Evolutionary conservation across 2,797 vertebrate genomes (phyloP).

Genomic region (Natrix natrix): DNA sequence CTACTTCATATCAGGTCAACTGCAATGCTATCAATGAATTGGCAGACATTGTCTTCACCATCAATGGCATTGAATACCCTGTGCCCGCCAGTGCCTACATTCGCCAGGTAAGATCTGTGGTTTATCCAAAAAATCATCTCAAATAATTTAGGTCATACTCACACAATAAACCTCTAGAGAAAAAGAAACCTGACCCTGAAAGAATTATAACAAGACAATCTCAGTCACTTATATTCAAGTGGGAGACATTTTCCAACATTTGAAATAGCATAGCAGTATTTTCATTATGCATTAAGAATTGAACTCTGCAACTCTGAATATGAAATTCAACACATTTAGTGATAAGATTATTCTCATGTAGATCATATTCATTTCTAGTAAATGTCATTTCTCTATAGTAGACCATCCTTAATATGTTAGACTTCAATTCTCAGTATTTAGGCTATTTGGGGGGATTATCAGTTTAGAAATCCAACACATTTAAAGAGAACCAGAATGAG

Average conservation of each 20-base stretch:
- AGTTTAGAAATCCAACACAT: not conserved
- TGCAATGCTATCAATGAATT: conserved; percentile 10
- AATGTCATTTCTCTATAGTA: not conserved
- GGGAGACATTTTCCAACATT: not conserved
- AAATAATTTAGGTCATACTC: not conserved
- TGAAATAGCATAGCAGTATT: not conserved
- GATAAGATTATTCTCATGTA: not conserved
- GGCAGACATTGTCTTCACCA: conserved; percentile 61
- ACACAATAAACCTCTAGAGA: not conserved
- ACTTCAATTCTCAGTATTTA: not conserved
- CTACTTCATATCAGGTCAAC: conserved; percentile 36
- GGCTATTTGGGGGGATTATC: not conserved
- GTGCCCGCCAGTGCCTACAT: conserved; percentile 65
- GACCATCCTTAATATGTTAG: not conserved
- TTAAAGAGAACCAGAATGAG: not conserved
- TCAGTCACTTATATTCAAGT: not conserved
- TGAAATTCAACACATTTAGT: not conserved
- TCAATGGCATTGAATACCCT: conserved; percentile 45
- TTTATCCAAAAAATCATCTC: not conserved
- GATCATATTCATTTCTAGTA: not conserved
- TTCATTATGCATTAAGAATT: not conserved
- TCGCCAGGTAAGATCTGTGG: conserved; percentile 46
- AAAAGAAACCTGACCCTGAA: not conserved
- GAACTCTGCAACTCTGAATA: not conserved
- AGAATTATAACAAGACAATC: not conserved